Evolutionary conservation across 2,888 invertebrate genomes (phyloP).

Genomic region (Morpho achilles): DNA sequence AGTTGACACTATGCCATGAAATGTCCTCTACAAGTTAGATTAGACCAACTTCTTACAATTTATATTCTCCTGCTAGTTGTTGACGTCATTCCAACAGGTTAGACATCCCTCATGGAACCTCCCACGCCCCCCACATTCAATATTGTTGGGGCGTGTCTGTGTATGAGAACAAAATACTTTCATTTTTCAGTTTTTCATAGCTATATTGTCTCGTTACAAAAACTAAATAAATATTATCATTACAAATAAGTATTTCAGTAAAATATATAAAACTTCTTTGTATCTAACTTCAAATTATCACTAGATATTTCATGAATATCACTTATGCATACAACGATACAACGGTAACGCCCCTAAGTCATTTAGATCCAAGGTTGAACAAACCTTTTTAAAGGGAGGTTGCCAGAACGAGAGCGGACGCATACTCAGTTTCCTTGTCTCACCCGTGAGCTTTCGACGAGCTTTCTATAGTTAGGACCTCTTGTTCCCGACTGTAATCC

Average conservation of each 20-base stretch:
- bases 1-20: background rate
- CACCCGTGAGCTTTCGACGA: conserved; percentile 57
- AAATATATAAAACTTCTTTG: too few species aligned
- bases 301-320: too few species aligned
- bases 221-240: too few species aligned
- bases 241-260: too few species aligned
- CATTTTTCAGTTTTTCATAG: too few species aligned
- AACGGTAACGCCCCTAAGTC: conserved; percentile 5
- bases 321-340: background rate
- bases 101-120: conserved; percentile 75
- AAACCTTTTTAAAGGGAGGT: conserved; percentile 32
- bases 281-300: too few species aligned
- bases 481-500: conserved; percentile 39
- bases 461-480: conserved; percentile 46
- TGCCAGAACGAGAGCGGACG: conserved; percentile 42
- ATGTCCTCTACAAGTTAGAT: conserved; percentile 29
- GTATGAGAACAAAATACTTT: too few species aligned
- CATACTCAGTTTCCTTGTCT: conserved; percentile 46
- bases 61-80: conserved; percentile 75
- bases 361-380: background rate
- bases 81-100: conserved; percentile 76
- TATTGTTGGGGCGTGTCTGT: background rate
- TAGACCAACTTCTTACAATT: conserved; percentile 39
- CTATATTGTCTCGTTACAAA: too few species aligned
- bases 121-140: conserved; percentile 29